Base-by-base conservation (phyloP, 2,888 invertebrate species). In the Cosmorhoe ocellata region DNA sequence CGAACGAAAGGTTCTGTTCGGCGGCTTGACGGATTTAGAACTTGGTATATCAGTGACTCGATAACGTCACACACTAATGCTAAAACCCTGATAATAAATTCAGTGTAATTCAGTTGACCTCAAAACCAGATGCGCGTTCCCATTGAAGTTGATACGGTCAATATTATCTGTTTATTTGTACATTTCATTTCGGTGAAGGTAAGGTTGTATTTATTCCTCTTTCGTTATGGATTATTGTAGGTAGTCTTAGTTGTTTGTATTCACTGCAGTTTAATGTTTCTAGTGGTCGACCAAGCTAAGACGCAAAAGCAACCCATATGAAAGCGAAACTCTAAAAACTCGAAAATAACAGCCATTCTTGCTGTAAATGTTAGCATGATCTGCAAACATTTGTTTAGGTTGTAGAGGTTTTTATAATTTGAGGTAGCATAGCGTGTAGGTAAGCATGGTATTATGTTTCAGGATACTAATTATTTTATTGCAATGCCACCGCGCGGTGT, bases 81-180 rank as follows among this genome's bases (percentile, higher is more conserved):
- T 24, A 12, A n/a, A n/a, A 24, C 5, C 13, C 26, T 42, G 11
- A 66, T 73, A 59, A 71, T 63, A 59, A 56, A 73, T 73, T 71
- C 59, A 70, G 48, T 43, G 53, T 30, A 45, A 44, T 46, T 42
- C 43, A 18, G 22, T 39, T 61, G 66, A 46, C 74, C 74, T 69
- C 57, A 52, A n/a, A 9, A 22, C 40, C 74, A 71, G 38, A 59
- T 65, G 71, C 51, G 48, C 22, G 33, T 55, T 73, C 71, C 61
- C 74, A 73, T 63, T 42, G 36, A 44, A 11, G 34, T 41, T 36
- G 45, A 32, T 38, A 18, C 27, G 56, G 59, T 40, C 48, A 38
- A 57, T 44, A 56, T 56, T 51, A 41, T 24, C 40, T 27, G 50
- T 56, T 47, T 54, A 36, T 57, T 46, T 58, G 10, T 41, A 47